phyloP scores from a whole-genome alignment of 2,797 vertebrate genomes.

The Enteromius paludinosus region DNA sequence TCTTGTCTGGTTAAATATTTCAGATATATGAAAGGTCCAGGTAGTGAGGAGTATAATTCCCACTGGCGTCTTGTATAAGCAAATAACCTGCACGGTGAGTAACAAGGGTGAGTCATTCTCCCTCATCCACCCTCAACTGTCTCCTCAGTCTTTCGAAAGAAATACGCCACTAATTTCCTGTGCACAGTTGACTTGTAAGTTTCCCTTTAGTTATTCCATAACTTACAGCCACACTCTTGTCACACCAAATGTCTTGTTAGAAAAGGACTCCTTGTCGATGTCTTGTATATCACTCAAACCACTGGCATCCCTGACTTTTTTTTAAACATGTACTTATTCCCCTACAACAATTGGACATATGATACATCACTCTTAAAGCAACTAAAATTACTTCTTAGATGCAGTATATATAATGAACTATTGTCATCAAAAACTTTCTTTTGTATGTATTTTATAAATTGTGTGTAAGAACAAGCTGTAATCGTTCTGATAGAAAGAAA shows the following conservation, averaged over 20 bases:
- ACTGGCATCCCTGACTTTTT: background rate
- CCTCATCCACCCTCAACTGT: conserved; percentile 36
- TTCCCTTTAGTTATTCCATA: conserved; percentile 15
- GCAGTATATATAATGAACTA: background rate
- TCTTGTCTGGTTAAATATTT: conserved; percentile 46
- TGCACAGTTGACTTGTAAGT: background rate
- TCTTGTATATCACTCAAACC: conserved; percentile 17
- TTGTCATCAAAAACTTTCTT: background rate
- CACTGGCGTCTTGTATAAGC: conserved; percentile 42
- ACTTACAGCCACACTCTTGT: background rate
- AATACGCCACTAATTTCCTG: conserved; percentile 40
- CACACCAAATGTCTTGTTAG: background rate
- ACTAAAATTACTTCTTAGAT: background rate
- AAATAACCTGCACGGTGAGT: conserved; percentile 38
- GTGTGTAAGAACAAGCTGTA: background rate
- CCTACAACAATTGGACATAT: background rate
- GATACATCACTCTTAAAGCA: background rate
- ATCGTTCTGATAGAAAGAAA: no score
- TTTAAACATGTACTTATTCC: background rate
- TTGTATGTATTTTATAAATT: background rate
- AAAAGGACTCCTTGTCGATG: background rate
- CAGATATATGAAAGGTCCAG: conserved; percentile 29
- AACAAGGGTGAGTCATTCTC: conserved; percentile 47
- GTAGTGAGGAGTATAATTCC: conserved; percentile 36
- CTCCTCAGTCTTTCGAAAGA: conserved; percentile 31